A percentile compares a stretch with the other conserved stretches of the same genome.
Conservation (phyloP, 2,888 invertebrate species). For the Nemoura dubitans region DNA sequence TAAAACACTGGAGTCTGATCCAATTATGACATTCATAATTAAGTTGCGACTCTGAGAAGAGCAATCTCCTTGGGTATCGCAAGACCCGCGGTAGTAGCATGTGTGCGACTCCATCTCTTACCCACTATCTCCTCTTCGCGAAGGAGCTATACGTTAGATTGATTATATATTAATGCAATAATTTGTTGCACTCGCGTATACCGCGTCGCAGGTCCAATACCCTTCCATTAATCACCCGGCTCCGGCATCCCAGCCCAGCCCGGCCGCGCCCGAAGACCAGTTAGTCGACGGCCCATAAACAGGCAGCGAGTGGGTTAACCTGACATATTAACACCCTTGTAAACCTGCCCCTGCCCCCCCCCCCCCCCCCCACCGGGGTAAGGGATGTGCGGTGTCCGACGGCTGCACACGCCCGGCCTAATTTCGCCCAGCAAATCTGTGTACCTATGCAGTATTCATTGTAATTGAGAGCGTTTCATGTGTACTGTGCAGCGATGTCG, state of each 20-base stretch:
- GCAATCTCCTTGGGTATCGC: background rate
- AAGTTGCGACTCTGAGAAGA: background rate
- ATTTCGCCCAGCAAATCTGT: background rate
- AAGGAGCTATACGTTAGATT: background rate
- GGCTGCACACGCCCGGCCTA: background rate
- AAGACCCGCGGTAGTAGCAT: background rate
- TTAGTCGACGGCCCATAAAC: background rate
- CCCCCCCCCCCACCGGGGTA: no score
- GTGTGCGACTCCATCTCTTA: background rate
- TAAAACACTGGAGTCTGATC: background rate
- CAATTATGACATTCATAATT: constrained; percentile 4
- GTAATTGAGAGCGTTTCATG: background rate
- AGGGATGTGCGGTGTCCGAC: background rate
- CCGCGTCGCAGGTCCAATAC: constrained; percentile 9
- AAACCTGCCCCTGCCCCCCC: background rate
- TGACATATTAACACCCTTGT: constrained; percentile 24
- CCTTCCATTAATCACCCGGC: constrained; percentile 1
- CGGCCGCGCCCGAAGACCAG: background rate
- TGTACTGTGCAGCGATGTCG: no score
- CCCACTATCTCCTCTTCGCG: background rate
- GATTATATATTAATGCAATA: constrained; percentile 33
- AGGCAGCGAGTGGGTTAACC: constrained; percentile 20
- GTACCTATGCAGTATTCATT: background rate
- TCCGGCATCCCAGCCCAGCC: background rate
- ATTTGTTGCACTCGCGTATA: constrained; percentile 20